Evolutionary conservation across 1,140 invertebrate genomes (phyloP), one percentile per base, ranked within the genome.

Genomic region (Hormaphis cornu): DNA sequence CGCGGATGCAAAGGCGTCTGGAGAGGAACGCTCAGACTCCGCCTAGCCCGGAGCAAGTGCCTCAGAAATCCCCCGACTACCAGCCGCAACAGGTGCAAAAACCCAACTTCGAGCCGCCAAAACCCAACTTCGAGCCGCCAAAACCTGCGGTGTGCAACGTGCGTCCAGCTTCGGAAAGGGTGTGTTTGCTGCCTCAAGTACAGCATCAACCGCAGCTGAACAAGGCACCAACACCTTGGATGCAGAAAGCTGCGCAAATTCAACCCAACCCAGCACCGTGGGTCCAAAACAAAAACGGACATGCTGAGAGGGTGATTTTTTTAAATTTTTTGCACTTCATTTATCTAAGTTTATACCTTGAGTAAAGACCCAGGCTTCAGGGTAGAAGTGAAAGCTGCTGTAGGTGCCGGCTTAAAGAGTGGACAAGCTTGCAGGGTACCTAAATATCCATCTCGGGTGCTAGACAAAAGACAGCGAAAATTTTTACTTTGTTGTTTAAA

Each of bases 1-100:
- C 92, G 2, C 83, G 91, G 72, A 94, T 96, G 89, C 89, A 89
- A 14, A 83, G 90, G 73, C 81, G 91, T 44, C 83, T 92, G 73
- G 84, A 83, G 59, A 80, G 84, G 70, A 85, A 85, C 54, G 81
- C 79, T n/a, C 80, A 80, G 72, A 87, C 87, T 75, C 86, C 86
- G 26, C 73, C 74, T 46, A 78, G 72, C 74, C 78, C 54, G 54
- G 71, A 58, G 40, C 74, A 20, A 76, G 77, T 24, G 77, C 75
- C 37, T 75, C 79, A 46, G 74, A 78, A 75, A 30, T 50, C 61
- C 14, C 61, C 61, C 6, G 61, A 66, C 0, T 66, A 84, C 48
- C 61, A 37, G 14, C 24, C 30, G 12, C 73, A 74, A 16, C 75
- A 69, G 52, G 74, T 73, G 54, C 7, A 12, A 7, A 71, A 69